Percentiles rank a stretch among this genome's conserved stretches.
Conservation (phyloP, 2,888 invertebrate genomes). For the Argyresthia albistria region DNA sequence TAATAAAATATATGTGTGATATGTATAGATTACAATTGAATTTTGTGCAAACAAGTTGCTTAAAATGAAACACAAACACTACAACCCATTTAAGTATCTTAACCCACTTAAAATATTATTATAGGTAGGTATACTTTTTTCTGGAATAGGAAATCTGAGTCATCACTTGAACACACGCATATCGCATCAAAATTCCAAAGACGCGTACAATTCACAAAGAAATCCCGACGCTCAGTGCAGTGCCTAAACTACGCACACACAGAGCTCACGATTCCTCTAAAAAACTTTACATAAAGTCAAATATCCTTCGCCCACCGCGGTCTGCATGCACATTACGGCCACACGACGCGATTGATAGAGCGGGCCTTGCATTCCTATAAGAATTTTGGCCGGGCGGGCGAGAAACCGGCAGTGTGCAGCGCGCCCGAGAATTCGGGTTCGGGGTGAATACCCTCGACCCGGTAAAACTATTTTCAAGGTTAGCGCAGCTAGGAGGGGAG, state of each 20-base stretch:
- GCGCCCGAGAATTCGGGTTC: conserved; percentile 62
- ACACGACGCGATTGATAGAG: conserved; percentile 31
- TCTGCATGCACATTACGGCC: conserved; percentile 34
- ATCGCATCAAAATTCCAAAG: conserved; percentile 41
- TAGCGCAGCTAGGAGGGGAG: conserved; percentile 61
- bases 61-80: too few species aligned
- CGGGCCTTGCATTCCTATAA: conserved; percentile 32
- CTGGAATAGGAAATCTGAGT: not conserved
- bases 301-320: conserved; percentile 59
- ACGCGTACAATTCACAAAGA: conserved; percentile 34
- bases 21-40: too few species aligned
- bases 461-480: conserved; percentile 73
- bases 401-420: conserved; percentile 50
- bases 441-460: conserved; percentile 70
- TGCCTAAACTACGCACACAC: conserved; percentile 15
- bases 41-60: too few species aligned
- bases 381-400: conserved; percentile 28
- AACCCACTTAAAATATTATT: not conserved
- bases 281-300: conserved; percentile 55
- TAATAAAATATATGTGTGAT: too few species aligned
- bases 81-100: too few species aligned
- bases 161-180: not conserved
- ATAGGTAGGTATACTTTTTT: not conserved
- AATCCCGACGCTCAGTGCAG: conserved; percentile 35
- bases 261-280: conserved; percentile 51